Conservation (phyloP, 2,888 invertebrate genomes). For the Monochamus alternatus region DNA sequence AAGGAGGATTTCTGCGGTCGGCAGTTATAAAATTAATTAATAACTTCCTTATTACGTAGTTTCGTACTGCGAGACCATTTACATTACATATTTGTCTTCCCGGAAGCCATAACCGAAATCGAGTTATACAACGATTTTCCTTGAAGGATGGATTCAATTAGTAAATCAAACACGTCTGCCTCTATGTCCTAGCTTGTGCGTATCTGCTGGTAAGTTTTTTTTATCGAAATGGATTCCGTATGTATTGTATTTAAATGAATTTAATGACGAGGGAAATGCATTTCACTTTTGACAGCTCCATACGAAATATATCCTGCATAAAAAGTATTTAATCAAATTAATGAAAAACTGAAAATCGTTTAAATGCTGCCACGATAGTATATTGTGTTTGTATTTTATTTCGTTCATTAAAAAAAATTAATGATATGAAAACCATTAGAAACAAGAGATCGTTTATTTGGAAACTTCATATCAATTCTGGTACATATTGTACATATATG, state of each 20-base stretch:
- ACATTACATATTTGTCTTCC: constrained; percentile 48
- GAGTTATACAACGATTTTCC: constrained; percentile 46
- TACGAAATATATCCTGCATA: constrained; percentile 2
- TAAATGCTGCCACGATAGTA: too few relatives aligned
- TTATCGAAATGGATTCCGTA: too few relatives aligned
- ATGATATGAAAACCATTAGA: too few relatives aligned
- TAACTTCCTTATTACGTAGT: constrained; percentile 41
- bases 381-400: too few relatives aligned
- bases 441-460: too few relatives aligned
- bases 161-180: constrained; percentile 26
- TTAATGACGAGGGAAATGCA: neutral
- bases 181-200: neutral
- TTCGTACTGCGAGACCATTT: constrained; percentile 38
- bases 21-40: constrained; percentile 25
- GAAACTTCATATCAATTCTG: too few relatives aligned
- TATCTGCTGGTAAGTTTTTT: neutral
- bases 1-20: neutral
- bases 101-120: constrained; percentile 50
- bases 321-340: too few relatives aligned
- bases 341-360: too few relatives aligned
- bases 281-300: constrained; percentile 1
- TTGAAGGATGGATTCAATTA: constrained; percentile 40
- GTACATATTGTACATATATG: too few relatives aligned
- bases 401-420: too few relatives aligned
- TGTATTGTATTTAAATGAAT: too few relatives aligned